Conservation (phyloP, 2,888 invertebrate genomes). For the Phasia obesa region DNA sequence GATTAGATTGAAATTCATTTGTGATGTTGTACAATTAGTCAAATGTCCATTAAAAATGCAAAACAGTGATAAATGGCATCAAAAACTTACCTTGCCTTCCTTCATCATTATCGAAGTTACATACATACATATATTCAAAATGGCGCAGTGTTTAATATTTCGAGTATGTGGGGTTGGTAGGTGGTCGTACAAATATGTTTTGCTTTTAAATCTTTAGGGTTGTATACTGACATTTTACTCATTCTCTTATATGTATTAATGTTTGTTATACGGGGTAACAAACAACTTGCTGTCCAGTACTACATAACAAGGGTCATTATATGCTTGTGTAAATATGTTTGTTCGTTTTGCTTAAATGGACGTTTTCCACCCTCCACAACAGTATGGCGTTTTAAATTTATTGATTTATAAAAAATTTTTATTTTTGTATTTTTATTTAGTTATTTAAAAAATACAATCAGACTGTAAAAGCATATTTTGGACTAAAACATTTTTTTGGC, state of each 20-base stretch:
- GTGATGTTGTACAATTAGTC: too few relatives aligned
- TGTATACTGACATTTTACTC: not conserved
- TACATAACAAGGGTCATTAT: conserved; percentile 18
- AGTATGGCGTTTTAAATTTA: not conserved
- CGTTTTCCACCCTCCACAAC: conserved; percentile 4
- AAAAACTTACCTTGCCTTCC: too few relatives aligned
- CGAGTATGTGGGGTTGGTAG: conserved; percentile 12
- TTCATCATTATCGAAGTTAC: too few relatives aligned
- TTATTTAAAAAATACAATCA: not conserved
- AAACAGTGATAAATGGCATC: too few relatives aligned
- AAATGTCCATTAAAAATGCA: too few relatives aligned
- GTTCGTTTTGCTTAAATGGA: not conserved
- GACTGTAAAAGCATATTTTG: too few relatives aligned
- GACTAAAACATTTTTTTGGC: too few relatives aligned
- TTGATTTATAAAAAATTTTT: not conserved
- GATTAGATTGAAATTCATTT: too few relatives aligned
- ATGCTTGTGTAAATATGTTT: not conserved
- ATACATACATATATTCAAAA: conserved; percentile 14
- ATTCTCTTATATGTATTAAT: not conserved
- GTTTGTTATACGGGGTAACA: not conserved
- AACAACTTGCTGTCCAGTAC: not conserved
- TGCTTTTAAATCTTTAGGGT: not conserved
- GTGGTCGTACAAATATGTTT: not conserved
- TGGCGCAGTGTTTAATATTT: conserved; percentile 5
- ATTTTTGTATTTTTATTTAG: not conserved